phyloP scores from a whole-genome alignment of 2,113 vertebrate species.

The Sebastes fasciatus region DNA sequence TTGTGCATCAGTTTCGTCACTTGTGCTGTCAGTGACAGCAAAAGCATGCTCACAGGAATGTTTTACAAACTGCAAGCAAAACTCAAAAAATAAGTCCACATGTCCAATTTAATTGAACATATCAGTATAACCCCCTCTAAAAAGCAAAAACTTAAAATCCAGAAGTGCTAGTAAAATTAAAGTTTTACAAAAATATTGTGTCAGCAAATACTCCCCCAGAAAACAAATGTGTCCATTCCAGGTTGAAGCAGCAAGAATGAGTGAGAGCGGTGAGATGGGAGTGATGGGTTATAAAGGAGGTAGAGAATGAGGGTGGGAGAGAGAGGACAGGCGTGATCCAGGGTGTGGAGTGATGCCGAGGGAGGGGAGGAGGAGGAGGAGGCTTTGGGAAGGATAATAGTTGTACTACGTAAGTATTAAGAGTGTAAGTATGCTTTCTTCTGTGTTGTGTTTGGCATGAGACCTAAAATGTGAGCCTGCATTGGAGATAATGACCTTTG shows the following conservation, averaged over 20 bases:
- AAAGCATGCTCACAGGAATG: constrained; percentile 54
- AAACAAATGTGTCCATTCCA: constrained; percentile 64
- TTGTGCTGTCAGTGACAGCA: constrained; percentile 32
- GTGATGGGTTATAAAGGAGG: constrained; percentile 85
- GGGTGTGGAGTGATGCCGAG: constrained; percentile 72
- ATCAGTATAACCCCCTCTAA: constrained; percentile 2
- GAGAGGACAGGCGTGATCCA: constrained; percentile 65
- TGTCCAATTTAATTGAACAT: constrained; percentile 29
- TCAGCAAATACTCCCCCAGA: constrained; percentile 26
- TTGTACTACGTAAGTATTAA: constrained; percentile 59
- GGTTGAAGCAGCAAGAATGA: constrained; percentile 61
- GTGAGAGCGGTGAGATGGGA: constrained; percentile 73
- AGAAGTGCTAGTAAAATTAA: not conserved
- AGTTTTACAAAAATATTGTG: constrained; percentile 9
- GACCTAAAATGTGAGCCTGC: constrained; percentile 51
- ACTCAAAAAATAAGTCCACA: constrained; percentile 43
- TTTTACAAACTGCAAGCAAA: constrained; percentile 25
- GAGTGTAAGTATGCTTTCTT: constrained; percentile 54
- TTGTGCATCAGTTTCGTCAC: constrained; percentile 34
- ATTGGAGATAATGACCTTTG: not conserved
- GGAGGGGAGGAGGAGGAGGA: constrained; percentile 51
- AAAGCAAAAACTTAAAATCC: constrained; percentile 39
- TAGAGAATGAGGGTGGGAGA: constrained; percentile 72
- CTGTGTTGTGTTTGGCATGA: constrained; percentile 56
- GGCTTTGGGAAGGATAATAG: constrained; percentile 26